Base-by-base conservation (phyloP, 2,888 invertebrate genomes). In the Nesidiocoris tenuis region DNA sequence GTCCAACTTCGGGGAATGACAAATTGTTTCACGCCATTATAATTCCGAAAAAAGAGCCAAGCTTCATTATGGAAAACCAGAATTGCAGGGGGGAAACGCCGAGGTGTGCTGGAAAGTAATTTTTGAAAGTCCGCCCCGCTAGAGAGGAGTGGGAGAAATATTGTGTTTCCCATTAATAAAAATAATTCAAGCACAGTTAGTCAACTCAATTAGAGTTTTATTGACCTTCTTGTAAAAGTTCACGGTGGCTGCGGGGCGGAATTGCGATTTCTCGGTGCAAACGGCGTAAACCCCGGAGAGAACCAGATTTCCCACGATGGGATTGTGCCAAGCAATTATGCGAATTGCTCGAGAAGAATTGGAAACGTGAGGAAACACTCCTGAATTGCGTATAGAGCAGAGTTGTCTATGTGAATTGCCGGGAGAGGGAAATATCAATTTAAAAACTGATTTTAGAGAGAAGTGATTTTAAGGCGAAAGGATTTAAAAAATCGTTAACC, bases 1-100 rank as follows among this genome's bases (percentile, higher is more conserved):
- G 72, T 61, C 72, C 72, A 72, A 72, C 54, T 72, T 72, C 63
- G 72, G 72, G 61, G 54, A 72, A 54, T 72, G 72, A 72, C 72
- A 72, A 72, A 72, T 72, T 72, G 72, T 72, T 72, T 72, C 72
- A 72, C 72, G 57, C 72, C 72, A 56, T 72, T 72, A 72, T 72
- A 61, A 72, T 72, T 72, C 72, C 23, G 72, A 63, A 61, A 72
- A 61, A 59, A 59, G 18, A 39, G 39, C 39, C 5, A 59, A 72
- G 61, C 39, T 61, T 72, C 57, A 72, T 72, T 72, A 72, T 72
- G 63, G 54, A 59, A 59, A 59, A 59, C n/a, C 39, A 39, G 12
- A 39, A 39, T 39, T 39, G 59, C 3, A 59, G 59, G 18, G 18
- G 18, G n/a, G n/a, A 71, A 71, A 61, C 19, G 39, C 19, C 24